These are phyloP conservation scores for Cydia strobilella DNA, from an alignment of 1,140 invertebrate species.

Conservation along the genomic window DNA sequence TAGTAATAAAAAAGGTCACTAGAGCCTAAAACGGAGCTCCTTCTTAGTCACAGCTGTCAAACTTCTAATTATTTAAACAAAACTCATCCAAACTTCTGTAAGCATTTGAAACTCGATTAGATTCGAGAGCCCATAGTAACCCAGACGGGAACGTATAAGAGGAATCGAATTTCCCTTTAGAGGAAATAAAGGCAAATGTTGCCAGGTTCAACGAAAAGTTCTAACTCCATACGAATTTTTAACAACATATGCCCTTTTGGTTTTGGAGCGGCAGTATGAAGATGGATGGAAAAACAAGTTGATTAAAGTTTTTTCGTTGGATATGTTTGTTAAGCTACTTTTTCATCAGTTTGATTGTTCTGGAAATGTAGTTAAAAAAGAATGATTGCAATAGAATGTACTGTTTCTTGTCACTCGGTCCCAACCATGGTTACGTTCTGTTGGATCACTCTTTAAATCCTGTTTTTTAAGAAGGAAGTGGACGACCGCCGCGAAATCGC, in stretches of 20 bases:
- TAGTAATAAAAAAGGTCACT: too few relatives aligned
- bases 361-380: neutral
- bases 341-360: neutral
- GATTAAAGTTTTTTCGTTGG: conserved; percentile 5
- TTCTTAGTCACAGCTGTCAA: neutral
- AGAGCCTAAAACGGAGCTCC: too few relatives aligned
- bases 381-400: neutral
- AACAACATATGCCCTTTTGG: neutral
- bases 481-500: too few relatives aligned
- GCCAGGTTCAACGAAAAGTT: neutral
- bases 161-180: conserved; percentile 2
- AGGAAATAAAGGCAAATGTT: conserved; percentile 10
- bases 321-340: conserved; percentile 4
- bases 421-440: too few relatives aligned
- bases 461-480: too few relatives aligned
- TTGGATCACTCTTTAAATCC: too few relatives aligned
- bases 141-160: conserved; percentile 8
- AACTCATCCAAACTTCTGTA: neutral
- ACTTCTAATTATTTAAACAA: neutral
- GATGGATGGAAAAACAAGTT: neutral
- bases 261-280: neutral
- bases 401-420: too few relatives aligned
- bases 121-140: conserved; percentile 8
- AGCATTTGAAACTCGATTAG: neutral
- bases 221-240: neutral